Base-by-base conservation (phyloP, 2,797 vertebrate species). In the Spinus olivaceus region DNA sequence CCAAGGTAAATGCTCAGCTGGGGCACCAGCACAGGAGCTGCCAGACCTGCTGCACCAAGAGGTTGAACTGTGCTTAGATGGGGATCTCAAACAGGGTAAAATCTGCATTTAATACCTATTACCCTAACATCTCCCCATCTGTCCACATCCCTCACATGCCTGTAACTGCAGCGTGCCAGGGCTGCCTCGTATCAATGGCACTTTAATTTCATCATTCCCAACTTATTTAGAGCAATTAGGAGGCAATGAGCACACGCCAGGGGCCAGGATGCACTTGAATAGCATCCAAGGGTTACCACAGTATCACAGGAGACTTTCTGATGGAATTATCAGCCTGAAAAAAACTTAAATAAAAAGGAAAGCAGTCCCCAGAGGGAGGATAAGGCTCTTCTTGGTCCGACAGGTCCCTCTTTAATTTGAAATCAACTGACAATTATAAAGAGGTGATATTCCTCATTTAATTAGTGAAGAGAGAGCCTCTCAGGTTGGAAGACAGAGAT, bases 151-250 rank as follows among this genome's bases (percentile, higher is more conserved):
- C 82, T 94, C 57, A 23, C 54, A 49, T 9, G 79, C 54, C 94
- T 69, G 71, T 54, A 89, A 65, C 85, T 88, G 73, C 73, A 66
- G 91, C 2, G 0, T 94, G 88, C 83, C 92, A 97, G 67, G 44
- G 50, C 74, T 86, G 88, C 35, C 81, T 84, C 63, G n/a, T 95
- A 94, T 92, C 95, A 95, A 67, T 91, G 91, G 73, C 85, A 88
- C 95, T 96, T 94, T 96, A 96, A 97, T 96, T 94, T 96, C 94
- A 95, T 96, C 91, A 96, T 95, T 95, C 88, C 92, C 90, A 95
- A 94, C 92, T 96, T 96, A 95, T 95, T 97, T 96, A 94, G 86
- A 94, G 78, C 96, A 96, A 96, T 97, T 96, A 97, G 57, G 86
- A 96, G 59, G 94, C 95, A 95, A 94, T 90, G 74, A 96, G 92